These are phyloP conservation scores for Cavia aperea DNA, from an alignment of 2,113 vertebrate genomes.

Conservation along the genomic window DNA sequence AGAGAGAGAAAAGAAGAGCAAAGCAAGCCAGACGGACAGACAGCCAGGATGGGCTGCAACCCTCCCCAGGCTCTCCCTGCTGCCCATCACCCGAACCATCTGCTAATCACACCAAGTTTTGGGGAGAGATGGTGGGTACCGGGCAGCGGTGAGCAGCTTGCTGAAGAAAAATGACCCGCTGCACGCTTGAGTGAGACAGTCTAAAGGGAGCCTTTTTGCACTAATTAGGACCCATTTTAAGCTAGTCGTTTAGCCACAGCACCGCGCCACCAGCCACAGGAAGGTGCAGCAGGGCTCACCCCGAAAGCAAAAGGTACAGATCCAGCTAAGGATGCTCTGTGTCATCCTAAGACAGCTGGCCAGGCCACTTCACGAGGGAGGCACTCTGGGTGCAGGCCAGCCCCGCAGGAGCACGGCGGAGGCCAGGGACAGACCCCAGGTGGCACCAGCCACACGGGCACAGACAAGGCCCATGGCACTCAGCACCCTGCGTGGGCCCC, in stretches of 20 bases:
- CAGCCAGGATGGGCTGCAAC: background rate
- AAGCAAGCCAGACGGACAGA: background rate
- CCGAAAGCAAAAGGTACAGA: constrained; percentile 61
- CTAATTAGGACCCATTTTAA: constrained; percentile 66
- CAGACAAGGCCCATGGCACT: constrained; percentile 19
- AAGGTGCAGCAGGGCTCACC: constrained; percentile 43
- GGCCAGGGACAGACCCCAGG: background rate
- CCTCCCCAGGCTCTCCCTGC: background rate
- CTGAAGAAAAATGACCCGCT: constrained; percentile 58
- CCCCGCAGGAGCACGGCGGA: background rate
- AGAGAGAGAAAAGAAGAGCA: background rate
- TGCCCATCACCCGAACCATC: background rate
- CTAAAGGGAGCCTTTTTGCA: constrained; percentile 61
- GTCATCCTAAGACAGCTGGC: constrained; percentile 39
- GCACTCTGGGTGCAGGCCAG: constrained; percentile 11
- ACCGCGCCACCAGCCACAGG: constrained; percentile 46
- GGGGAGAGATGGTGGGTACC: constrained; percentile 32
- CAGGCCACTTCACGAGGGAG: constrained; percentile 28
- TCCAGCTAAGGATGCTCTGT: constrained; percentile 53
- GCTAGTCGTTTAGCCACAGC: constrained; percentile 65
- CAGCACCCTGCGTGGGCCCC: background rate
- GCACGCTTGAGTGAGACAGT: constrained; percentile 64
- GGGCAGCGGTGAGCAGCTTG: constrained; percentile 13
- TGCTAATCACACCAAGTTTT: background rate
- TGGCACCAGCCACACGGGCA: background rate